Base-by-base conservation (phyloP, 1,140 invertebrate genomes). In the Pemphigus obesinymphae region DNA sequence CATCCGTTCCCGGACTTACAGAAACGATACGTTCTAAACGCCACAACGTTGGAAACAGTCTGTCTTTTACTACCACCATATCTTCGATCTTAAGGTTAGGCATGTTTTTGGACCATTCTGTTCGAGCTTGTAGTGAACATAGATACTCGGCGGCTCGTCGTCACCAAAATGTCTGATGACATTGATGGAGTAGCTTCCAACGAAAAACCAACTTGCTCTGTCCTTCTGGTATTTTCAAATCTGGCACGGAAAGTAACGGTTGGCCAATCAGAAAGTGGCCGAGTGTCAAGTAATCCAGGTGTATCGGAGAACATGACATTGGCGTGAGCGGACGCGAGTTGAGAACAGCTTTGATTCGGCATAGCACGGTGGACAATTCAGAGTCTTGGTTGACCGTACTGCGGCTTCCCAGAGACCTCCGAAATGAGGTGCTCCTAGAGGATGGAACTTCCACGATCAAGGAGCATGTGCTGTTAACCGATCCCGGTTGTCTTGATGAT, bases 391-490 rank as follows among this genome's bases (percentile, higher is more conserved):
- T 48, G 43, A 45, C 0, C 43, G 43, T 2, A 45, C 43, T 1
- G 43, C 43, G 0, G 43, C 43, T 45, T 45, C 43, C 43, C 43
- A 45, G 1, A 45, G 15, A 11, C 43, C 43, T 0, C 43, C 43
- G 2, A 45, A 45, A 13, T 45, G 43, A 2, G 84, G 83, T 10
- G 75, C 83, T 48, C 23, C 5, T 0, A 85, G 85, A 17, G 84
- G 84, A 23, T 70, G 84, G 45, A 86, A 85, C 26, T 84, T 43
- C 84, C 84, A 86, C 3, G 82, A 17, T 48, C 84, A 84, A n/a
- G 82, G 53, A 29, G n/a, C 82, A 34, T 31, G 6, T 0, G 34
- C 17, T 0, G 48, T 2, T 17, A 50, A 17, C 20, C 0, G 15
- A 5, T 50, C 0, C 3, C 20, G 17, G 5, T 20, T 20, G 15